Base-by-base conservation (phyloP, 2,888 invertebrate genomes). In the Campoplex nolae region DNA sequence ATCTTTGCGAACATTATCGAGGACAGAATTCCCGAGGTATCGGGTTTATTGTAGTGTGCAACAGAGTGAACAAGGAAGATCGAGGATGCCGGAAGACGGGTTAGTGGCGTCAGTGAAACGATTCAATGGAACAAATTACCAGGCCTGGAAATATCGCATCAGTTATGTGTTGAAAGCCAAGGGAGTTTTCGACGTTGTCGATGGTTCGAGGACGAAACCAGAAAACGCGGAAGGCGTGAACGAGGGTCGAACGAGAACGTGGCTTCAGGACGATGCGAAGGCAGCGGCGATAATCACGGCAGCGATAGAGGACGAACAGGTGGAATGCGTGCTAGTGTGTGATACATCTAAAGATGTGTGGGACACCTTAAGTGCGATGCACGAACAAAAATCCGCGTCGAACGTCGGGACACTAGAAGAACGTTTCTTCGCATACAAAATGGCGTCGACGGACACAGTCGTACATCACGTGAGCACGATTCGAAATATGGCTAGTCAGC, bases 401-500 rank as follows among this genome's bases (percentile, higher is more conserved):
- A 88, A 83, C 35, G 79, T 83, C 45, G 78, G 83, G 6, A 48
- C 74, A 7, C 51, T 86, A 0, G 51, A 54, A 51, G 58, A 74
- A 79, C 77, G 83, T 7, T 83, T 74, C 7, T 83, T 28, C 54
- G 35, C 80, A 13, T 84, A 80, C 56, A 81, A 86, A 11, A 84
- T 86, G 86, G 54, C 48, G 6, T 51, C 87, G 65, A 88, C 80
- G 23, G 90, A 92, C 68, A 78, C 79, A 3, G 84, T 92, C 23
- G 89, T 90, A 4, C 89, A 91, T 56, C 91, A 92, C 65, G 88
- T 92, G 62, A 73, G 89, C 3, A 89, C 90, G 81, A 82, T 91
- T 6, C 90, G 89, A 79, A 90, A 89, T 56, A 71, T 91, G 78
- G 91, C 90, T 28, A 75, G 86, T 7, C 71, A 67, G 62, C 45